Percentiles rank a stretch among this genome's conserved stretches.
phyloP scores from a whole-genome alignment of 2,797 vertebrate species.

The Protosalanx chinensis region DNA sequence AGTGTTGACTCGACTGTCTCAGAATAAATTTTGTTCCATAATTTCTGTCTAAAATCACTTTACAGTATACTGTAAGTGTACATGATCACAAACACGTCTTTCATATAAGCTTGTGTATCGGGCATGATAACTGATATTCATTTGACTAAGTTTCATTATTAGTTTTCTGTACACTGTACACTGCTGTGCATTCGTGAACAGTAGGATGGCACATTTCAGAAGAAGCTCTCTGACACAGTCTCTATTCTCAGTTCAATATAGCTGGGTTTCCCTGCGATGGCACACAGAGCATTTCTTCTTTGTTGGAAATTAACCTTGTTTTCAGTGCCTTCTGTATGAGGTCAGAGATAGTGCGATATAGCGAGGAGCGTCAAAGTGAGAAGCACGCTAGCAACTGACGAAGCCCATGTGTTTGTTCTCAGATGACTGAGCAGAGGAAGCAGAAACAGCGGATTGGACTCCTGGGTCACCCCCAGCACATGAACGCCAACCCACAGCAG shows the following conservation, averaged over 20 bases:
- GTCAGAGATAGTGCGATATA: background rate
- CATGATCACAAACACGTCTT: slow-evolving; percentile 36
- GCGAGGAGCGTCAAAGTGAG: slow-evolving; percentile 16
- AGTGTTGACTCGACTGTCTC: background rate
- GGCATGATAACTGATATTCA: slow-evolving; percentile 60
- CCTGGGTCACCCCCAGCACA: slow-evolving; percentile 90
- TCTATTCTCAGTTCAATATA: slow-evolving; percentile 9
- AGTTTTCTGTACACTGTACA: slow-evolving; percentile 37
- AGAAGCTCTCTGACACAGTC: slow-evolving; percentile 17
- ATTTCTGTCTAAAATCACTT: slow-evolving; percentile 49
- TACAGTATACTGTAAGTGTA: slow-evolving; percentile 12
- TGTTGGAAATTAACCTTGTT: slow-evolving; percentile 23
- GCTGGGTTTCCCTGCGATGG: background rate
- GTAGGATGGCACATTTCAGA: slow-evolving; percentile 26
- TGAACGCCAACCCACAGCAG: slow-evolving; percentile 94
- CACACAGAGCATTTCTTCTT: slow-evolving; percentile 16
- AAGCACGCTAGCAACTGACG: slow-evolving; percentile 2
- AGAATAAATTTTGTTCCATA: background rate
- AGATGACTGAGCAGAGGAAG: slow-evolving; percentile 99
- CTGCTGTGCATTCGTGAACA: background rate
- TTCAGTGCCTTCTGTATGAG: background rate
- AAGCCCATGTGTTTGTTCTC: slow-evolving; percentile 63
- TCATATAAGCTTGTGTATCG: slow-evolving; percentile 51
- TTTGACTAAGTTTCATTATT: slow-evolving; percentile 59
- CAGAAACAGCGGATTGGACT: slow-evolving; percentile 98